Evolutionary conservation across 2,113 vertebrate genomes (phyloP).

Genomic region (Saguinus imperator): DNA sequence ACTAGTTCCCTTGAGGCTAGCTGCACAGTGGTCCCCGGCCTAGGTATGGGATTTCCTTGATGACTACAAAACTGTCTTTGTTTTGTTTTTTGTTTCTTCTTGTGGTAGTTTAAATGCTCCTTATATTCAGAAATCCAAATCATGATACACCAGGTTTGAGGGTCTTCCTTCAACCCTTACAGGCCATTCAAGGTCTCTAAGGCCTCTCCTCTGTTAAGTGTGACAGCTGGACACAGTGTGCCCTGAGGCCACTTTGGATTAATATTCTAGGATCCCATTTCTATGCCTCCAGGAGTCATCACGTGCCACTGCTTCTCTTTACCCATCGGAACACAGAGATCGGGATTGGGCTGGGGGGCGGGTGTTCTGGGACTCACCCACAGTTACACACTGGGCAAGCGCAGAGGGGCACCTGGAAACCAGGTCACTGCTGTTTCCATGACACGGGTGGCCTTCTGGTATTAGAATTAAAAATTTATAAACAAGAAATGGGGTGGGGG

Average conservation of each 20-base stretch:
- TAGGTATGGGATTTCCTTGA: neutral
- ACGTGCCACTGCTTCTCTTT: neutral
- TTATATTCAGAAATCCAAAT: neutral
- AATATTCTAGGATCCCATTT: neutral
- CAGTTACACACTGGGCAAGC: neutral
- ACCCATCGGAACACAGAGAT: neutral
- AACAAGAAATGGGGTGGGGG: neutral
- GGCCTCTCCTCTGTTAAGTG: neutral
- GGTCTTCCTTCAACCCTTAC: neutral
- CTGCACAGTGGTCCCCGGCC: fast-evolving
- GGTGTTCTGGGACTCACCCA: neutral
- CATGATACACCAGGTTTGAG: neutral
- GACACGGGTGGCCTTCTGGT: neutral
- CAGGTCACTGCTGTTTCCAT: neutral
- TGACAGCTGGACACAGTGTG: fast-evolving
- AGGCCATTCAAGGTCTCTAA: neutral
- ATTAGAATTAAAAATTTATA: neutral
- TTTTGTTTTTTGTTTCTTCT: neutral
- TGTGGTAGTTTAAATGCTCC: neutral
- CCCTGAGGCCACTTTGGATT: neutral
- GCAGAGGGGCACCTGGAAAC: neutral
- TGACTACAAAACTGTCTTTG: neutral
- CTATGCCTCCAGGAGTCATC: neutral
- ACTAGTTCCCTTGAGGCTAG: neutral
- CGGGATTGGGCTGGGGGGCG: neutral